Conservation (phyloP, 2,113 vertebrate genomes). For the Nicator chloris region DNA sequence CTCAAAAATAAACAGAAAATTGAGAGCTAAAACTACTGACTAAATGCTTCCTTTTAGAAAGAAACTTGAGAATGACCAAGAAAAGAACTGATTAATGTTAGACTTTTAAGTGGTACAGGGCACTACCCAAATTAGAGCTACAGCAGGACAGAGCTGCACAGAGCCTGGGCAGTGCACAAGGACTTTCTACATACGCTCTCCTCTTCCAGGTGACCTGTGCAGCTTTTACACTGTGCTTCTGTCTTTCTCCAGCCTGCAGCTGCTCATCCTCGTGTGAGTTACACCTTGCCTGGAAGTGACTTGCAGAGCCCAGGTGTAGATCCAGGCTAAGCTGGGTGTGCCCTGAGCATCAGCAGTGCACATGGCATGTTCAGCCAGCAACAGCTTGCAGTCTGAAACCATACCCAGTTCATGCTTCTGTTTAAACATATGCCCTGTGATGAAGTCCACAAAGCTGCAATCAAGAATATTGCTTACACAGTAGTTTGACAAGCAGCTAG, state of each 20-base stretch:
- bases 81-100: background rate
- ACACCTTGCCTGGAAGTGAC: background rate
- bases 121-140: background rate
- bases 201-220: background rate
- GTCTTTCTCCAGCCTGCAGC: background rate
- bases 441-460: slow-evolving; percentile 20
- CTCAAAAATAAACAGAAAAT: slow-evolving; percentile 50
- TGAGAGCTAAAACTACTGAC: slow-evolving; percentile 25
- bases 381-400: background rate
- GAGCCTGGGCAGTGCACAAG: background rate
- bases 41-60: slow-evolving; percentile 31
- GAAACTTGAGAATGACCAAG: slow-evolving; percentile 25
- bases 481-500: background rate
- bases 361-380: background rate
- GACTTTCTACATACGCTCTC: background rate
- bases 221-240: background rate
- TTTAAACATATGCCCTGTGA: background rate
- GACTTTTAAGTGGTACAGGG: background rate
- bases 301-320: background rate
- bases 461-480: slow-evolving; percentile 28
- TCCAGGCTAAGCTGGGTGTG: background rate
- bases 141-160: background rate
- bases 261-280: background rate
- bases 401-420: background rate
- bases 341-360: background rate